phyloP scores from a whole-genome alignment of 2,113 vertebrate genomes.

The Lophochroa leadbeateri region DNA sequence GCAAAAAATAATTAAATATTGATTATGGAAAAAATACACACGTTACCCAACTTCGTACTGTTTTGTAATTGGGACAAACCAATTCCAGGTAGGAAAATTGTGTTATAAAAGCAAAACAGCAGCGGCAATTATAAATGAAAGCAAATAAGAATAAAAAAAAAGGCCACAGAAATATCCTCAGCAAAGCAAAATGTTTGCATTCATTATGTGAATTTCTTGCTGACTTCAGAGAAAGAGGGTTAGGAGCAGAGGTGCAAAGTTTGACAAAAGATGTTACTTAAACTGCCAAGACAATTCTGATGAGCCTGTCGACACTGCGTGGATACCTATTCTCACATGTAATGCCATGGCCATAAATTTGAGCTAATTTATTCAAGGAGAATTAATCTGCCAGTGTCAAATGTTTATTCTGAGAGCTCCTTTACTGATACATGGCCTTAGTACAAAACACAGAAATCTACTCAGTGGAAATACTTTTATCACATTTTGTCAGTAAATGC shows the following conservation, averaged over 20 bases:
- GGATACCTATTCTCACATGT: not conserved
- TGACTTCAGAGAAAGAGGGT: not conserved
- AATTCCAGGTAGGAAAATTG: not conserved
- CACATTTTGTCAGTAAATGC: not conserved
- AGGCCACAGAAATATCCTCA: not conserved
- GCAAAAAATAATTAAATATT: not conserved
- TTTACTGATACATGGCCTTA: not conserved
- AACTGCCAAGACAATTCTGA: constrained; percentile 3
- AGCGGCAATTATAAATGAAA: not conserved
- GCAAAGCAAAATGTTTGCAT: not conserved
- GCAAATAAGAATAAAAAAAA: not conserved
- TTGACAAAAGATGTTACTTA: constrained; percentile 35
- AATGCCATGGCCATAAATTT: not conserved
- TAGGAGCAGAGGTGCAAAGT: not conserved
- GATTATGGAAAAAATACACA: not conserved
- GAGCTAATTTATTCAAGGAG: constrained; percentile 20
- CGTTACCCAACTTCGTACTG: not conserved
- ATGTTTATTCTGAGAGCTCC: not conserved
- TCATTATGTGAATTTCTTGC: not conserved
- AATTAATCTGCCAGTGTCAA: constrained; percentile 9
- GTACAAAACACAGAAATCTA: not conserved
- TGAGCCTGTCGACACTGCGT: not conserved
- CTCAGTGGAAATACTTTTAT: constrained; percentile 11
- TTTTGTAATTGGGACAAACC: not conserved
- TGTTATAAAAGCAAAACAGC: not conserved